Base-by-base conservation (phyloP, 2,113 vertebrate genomes). In the Phaetusa simplex region DNA sequence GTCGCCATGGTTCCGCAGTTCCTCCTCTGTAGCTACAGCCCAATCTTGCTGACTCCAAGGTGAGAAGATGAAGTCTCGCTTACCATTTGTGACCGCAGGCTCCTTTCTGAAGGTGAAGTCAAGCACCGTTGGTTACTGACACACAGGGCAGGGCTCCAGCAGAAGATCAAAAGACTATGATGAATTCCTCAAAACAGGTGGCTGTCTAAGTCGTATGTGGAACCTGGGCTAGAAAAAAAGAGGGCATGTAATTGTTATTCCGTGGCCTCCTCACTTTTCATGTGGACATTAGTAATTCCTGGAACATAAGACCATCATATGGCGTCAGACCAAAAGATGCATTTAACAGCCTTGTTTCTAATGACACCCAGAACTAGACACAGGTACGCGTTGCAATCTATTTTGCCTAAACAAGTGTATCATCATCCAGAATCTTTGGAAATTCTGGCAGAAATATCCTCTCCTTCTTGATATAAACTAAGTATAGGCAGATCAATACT, bases 11-110 rank as follows among this genome's bases (percentile, higher is more conserved):
- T 12, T 77, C 36, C 24, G 23, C 34, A 18, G 43, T 5, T 58
- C 6, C 12, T 26, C 5, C 20, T 50, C 71, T 34, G 27, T 69
- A 78, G 22, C 43, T 86, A 6, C 15, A 52, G 34, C 38, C 40
- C 50, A 84, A 30, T 40, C 40, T 40, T 59, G 47, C 12, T 2
- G 13, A 23, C 14, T 69, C 11, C 36, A 56, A 72, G 29, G 49
- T 6, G 17, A n/a, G 45, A 59, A 67, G 23, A 20, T 36, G 5
- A 62, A 53, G 17, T 11, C 15, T 8, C 27, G 4, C 47, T 40
- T 22, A 45, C 11, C 8, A 5, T 49, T 20, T n/a, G 21, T 16
- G 50, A 80, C 40, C 0, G 0, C 2, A 67, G 32, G 34, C 21
- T 90, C n/a, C 56, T 72, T 85, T 67, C 42, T 29, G 55, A 64